Percentiles rank a stretch among this genome's conserved stretches.
Evolutionary conservation across 2,113 vertebrate species (phyloP).

Genomic region (Chaenogobius annularis): DNA sequence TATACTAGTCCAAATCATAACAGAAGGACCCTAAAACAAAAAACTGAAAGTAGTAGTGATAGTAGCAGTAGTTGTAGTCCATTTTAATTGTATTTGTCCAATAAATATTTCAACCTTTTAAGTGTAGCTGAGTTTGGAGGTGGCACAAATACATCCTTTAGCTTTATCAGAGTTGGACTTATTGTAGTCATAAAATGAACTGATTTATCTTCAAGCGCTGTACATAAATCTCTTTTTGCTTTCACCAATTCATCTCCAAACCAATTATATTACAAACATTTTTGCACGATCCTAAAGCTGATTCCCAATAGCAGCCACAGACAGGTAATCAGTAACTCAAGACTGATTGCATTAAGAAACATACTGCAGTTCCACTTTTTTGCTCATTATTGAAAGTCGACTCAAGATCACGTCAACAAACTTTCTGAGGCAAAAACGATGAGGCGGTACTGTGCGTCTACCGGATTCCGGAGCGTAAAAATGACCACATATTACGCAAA

Average conservation of each 20-base stretch:
- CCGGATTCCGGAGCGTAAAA: not conserved
- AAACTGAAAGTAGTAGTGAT: too few relatives aligned
- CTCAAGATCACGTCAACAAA: conserved; percentile 31
- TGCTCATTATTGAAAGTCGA: conserved; percentile 44
- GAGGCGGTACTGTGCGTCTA: not conserved
- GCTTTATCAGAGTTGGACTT: not conserved
- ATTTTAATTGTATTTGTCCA: too few relatives aligned
- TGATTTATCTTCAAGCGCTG: not conserved
- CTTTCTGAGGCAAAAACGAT: conserved; percentile 34
- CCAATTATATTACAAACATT: conserved; percentile 3
- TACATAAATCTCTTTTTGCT: conserved; percentile 3
- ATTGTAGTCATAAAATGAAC: not conserved
- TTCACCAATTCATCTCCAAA: conserved; percentile 6
- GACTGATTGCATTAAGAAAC: conserved; percentile 23
- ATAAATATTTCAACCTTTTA: too few relatives aligned
- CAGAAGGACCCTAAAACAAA: too few relatives aligned
- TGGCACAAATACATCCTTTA: not conserved
- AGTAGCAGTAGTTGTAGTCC: too few relatives aligned
- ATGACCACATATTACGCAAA: not conserved
- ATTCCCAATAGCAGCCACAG: conserved; percentile 18
- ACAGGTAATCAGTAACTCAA: conserved; percentile 33
- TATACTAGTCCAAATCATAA: too few relatives aligned
- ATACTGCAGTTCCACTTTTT: conserved; percentile 13
- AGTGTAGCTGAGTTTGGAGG: not conserved
- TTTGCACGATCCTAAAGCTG: not conserved